phyloP scores from a whole-genome alignment of 2,113 vertebrate genomes.

The Neoarius graeffei region DNA sequence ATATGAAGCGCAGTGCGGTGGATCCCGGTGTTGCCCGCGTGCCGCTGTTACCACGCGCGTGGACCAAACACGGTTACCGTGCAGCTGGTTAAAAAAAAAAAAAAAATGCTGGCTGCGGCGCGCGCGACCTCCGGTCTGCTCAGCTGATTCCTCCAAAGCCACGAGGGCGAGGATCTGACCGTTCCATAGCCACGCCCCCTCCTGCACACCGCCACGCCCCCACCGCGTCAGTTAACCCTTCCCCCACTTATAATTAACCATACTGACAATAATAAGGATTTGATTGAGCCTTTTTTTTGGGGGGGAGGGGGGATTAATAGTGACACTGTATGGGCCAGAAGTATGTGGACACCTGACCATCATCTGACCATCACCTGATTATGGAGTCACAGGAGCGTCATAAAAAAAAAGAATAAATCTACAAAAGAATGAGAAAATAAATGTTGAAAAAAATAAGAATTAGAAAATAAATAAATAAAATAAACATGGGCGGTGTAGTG shows the following conservation, averaged over 20 bases:
- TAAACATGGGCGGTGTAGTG: no score
- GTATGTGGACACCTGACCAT: neutral
- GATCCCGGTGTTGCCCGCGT: neutral
- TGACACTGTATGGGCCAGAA: neutral
- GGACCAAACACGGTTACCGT: neutral
- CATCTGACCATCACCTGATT: no score
- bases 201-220: slow-evolving; percentile 28
- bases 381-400: no score
- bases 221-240: slow-evolving; percentile 40
- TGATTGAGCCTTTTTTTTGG: neutral
- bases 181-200: slow-evolving; percentile 4
- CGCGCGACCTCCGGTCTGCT: slow-evolving; percentile 25
- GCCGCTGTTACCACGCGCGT: neutral
- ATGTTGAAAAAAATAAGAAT: no score
- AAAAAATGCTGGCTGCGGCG: neutral
- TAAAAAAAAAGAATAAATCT: no score
- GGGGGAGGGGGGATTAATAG: neutral
- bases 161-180: slow-evolving; percentile 42
- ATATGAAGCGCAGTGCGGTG: neutral
- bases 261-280: neutral
- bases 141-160: slow-evolving; percentile 51
- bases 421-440: no score
- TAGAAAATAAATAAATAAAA: no score
- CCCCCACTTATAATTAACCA: neutral
- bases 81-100: neutral